These are phyloP conservation scores for Mythimna impura DNA, from an alignment of 2,888 invertebrate species.

Conservation along the genomic window DNA sequence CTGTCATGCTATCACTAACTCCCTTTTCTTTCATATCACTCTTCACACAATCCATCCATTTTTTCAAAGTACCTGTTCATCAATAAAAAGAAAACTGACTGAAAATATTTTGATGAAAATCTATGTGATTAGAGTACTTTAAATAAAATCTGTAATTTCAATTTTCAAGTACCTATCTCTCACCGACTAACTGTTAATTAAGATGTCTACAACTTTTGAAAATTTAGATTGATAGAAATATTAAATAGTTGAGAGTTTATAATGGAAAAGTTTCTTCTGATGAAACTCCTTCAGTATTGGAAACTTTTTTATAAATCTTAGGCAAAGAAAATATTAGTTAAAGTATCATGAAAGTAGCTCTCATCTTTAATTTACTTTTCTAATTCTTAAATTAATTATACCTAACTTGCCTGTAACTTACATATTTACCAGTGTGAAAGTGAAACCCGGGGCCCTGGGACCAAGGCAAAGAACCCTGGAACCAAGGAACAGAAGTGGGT, in stretches of 20 bases:
- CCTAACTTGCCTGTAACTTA: too few relatives aligned
- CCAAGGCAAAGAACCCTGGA: too few relatives aligned
- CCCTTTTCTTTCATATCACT: too few relatives aligned
- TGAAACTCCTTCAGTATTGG: not conserved
- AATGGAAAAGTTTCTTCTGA: slow-evolving; percentile 36
- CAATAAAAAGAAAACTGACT: not conserved
- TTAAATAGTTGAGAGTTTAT: slow-evolving; percentile 40
- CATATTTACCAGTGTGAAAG: too few relatives aligned
- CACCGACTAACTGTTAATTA: slow-evolving; percentile 28
- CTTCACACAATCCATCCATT: too few relatives aligned
- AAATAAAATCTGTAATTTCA: slow-evolving; percentile 24
- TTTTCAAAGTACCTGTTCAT: too few relatives aligned
- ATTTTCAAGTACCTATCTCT: slow-evolving; percentile 34
- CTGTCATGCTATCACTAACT: too few relatives aligned
- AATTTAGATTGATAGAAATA: slow-evolving; percentile 42
- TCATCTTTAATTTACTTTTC: not conserved
- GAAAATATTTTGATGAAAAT: slow-evolving; percentile 22
- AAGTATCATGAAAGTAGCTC: not conserved
- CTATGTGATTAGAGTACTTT: slow-evolving; percentile 21
- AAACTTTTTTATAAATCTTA: slow-evolving; percentile 33
- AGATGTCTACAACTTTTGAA: slow-evolving; percentile 28
- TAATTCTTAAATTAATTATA: too few relatives aligned
- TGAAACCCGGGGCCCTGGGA: too few relatives aligned
- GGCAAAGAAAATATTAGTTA: not conserved
- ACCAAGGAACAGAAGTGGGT: too few relatives aligned